phyloP scores from a whole-genome alignment of 2,113 vertebrate genomes.

The Tringa solitaria region DNA sequence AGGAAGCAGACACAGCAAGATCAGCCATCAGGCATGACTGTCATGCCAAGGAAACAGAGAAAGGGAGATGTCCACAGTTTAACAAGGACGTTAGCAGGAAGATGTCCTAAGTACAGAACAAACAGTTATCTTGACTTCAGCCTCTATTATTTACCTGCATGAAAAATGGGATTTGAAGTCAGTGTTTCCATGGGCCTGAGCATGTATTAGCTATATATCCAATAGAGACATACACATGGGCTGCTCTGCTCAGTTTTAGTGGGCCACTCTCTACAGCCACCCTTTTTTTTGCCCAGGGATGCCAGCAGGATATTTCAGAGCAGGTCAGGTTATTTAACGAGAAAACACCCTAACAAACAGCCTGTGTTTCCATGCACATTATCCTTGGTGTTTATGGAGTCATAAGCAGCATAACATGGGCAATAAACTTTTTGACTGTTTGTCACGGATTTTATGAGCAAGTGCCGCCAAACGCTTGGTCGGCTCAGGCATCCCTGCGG shows the following conservation, averaged over 20 bases:
- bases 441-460: background rate
- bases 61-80: background rate
- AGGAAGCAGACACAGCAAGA: background rate
- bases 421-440: background rate
- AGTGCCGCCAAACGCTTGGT: rapidly evolving
- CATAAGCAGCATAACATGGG: background rate
- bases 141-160: background rate
- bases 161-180: background rate
- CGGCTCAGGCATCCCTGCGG: rapidly evolving
- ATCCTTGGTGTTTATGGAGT: background rate
- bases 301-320: background rate
- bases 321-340: background rate
- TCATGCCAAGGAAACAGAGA: background rate
- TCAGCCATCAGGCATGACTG: background rate
- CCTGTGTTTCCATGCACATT: background rate
- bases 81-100: background rate
- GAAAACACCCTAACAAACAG: background rate
- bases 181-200: background rate
- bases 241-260: background rate
- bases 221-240: background rate
- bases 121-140: background rate
- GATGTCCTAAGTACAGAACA: background rate
- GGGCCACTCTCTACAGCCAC: background rate
- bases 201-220: background rate
- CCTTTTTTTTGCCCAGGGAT: rapidly evolving